These are phyloP conservation scores for Clarias fuscus DNA, from an alignment of 2,797 vertebrate genomes.

Conservation along the genomic window DNA sequence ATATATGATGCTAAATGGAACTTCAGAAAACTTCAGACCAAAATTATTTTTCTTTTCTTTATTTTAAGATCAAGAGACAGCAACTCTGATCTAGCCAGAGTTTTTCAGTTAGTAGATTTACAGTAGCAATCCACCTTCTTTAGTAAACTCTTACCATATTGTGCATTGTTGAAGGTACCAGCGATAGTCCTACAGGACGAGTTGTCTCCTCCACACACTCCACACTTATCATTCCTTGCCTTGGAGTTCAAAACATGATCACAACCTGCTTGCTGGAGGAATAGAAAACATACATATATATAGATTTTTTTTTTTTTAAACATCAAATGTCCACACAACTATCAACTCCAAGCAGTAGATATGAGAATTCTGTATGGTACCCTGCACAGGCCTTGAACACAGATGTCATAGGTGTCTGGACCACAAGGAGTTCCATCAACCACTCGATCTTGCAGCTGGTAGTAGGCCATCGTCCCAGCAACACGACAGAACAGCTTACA, in stretches of 20 bases:
- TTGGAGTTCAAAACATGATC: conserved; percentile 96
- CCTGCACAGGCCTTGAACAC: conserved; percentile 97
- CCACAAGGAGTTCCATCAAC: conserved; percentile 92
- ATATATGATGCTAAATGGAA: background rate
- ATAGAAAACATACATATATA: conserved; percentile 28
- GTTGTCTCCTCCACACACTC: conserved; percentile 94
- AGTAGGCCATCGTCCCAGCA: conserved; percentile 90
- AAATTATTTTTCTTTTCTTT: background rate
- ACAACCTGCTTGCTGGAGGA: conserved; percentile 92
- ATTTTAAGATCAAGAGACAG: background rate
- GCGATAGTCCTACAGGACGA: conserved; percentile 89
- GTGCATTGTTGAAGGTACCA: conserved; percentile 91
- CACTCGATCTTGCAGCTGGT: conserved; percentile 93
- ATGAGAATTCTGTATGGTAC: conserved; percentile 65
- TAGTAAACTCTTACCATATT: conserved; percentile 79
- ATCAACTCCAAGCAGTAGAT: background rate
- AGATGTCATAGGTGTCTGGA: conserved; percentile 91
- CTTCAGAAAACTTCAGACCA: background rate
- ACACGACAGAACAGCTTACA: conserved; percentile 98
- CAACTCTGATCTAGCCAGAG: background rate
- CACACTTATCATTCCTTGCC: conserved; percentile 92
- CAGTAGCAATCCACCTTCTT: background rate
- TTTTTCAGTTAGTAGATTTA: background rate
- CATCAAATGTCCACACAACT: no score
- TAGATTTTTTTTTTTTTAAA: no score